These are phyloP conservation scores for Aurelia sp. DNA, from an alignment of 30 jellyfish, hydroid and myxozoan genomes.

Conservation along the genomic window DNA sequence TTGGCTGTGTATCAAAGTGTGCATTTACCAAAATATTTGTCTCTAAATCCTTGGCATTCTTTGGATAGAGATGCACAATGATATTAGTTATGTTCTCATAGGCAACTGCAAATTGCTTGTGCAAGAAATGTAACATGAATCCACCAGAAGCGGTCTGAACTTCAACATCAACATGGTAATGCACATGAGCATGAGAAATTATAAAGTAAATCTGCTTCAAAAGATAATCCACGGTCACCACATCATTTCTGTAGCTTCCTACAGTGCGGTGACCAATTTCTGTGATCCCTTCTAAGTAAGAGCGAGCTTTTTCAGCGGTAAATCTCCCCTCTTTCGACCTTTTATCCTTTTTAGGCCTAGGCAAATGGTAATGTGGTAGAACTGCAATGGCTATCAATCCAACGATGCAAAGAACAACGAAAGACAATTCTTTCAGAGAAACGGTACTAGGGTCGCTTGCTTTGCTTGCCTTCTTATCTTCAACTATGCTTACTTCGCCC, in stretches of 20 bases:
- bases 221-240: constrained; percentile 77
- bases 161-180: constrained; percentile 78
- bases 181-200: constrained; percentile 57
- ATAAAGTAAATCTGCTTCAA: constrained; percentile 70
- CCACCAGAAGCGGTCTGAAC: constrained; percentile 92
- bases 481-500: background rate
- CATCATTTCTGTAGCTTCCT: constrained; percentile 92
- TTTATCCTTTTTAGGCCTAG: constrained; percentile 61
- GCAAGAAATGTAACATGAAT: constrained; percentile 58
- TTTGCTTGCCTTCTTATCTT: background rate
- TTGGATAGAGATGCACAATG: constrained; percentile 85
- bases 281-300: constrained; percentile 78
- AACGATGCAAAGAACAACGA: constrained; percentile 18
- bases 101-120: constrained; percentile 70
- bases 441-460: background rate
- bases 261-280: constrained; percentile 84
- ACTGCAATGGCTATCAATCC: constrained; percentile 37
- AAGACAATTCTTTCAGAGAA: constrained; percentile 28
- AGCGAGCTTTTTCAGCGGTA: constrained; percentile 90
- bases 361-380: constrained; percentile 72
- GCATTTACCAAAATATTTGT: constrained; percentile 70
- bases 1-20: constrained; percentile 93
- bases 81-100: constrained; percentile 89
- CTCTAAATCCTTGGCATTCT: constrained; percentile 39
- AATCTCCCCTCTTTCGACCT: constrained; percentile 55